Conservation (phyloP, 2,797 vertebrate genomes). For the Falco novaeseelandiae region DNA sequence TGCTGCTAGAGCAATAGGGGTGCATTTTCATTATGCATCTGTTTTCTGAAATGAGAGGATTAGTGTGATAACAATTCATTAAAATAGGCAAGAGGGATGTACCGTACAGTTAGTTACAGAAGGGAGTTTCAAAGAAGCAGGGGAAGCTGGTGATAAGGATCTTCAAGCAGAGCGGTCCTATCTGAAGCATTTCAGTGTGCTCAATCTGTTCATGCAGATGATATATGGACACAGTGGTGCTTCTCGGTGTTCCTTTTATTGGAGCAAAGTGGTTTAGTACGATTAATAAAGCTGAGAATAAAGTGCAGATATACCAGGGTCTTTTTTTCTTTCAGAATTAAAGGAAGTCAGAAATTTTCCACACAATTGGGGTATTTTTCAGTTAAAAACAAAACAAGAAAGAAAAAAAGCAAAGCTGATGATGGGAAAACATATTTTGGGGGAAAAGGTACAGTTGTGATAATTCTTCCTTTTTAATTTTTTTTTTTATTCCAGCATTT, state of each 20-base stretch:
- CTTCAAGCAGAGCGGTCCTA: neutral
- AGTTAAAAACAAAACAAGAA: too few relatives aligned
- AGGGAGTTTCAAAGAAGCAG: neutral
- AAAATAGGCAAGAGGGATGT: neutral
- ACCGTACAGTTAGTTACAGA: neutral
- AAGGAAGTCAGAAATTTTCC: neutral
- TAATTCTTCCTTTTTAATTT: neutral
- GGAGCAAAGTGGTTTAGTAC: neutral
- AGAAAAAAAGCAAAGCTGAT: neutral
- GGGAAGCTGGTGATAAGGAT: neutral
- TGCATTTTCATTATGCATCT: conserved; percentile 34
- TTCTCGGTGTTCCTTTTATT: neutral
- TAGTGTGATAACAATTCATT: conserved; percentile 8
- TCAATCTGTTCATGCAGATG: neutral
- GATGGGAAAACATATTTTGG: neutral
- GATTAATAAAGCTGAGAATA: conserved; percentile 25
- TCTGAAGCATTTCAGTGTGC: neutral
- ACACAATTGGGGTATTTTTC: neutral
- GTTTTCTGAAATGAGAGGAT: conserved; percentile 27
- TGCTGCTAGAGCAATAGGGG: neutral
- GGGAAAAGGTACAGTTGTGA: neutral
- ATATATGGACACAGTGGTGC: neutral
- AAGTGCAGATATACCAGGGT: neutral
- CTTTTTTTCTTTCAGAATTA: neutral
- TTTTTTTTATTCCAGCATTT: neutral